A percentile compares a stretch with the other conserved stretches of the same genome.
Conservation (phyloP, 1,140 invertebrate genomes). For the Drosophila dunni region DNA sequence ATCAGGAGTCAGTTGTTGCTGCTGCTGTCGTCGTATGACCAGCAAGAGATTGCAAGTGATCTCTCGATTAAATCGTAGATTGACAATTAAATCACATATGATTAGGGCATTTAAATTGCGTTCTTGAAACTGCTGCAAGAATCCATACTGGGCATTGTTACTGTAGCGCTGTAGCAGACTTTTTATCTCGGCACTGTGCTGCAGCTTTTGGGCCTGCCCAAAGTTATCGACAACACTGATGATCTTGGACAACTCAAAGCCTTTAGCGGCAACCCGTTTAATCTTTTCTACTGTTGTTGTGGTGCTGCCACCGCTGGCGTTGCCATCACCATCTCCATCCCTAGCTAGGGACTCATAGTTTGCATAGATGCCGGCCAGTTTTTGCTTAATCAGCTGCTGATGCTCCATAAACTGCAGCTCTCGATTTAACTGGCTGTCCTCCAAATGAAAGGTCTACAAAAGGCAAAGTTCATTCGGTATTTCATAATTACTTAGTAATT, state of each 20-base stretch:
- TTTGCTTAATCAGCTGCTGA: conserved; percentile 82
- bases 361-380: conserved; percentile 64
- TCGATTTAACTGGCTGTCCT: conserved; percentile 80
- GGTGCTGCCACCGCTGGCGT: conserved; percentile 41
- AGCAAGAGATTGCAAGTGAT: conserved; percentile 72
- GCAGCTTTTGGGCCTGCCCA: conserved; percentile 73
- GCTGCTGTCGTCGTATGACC: conserved; percentile 61
- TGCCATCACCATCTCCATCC: conserved; percentile 45
- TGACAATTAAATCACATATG: conserved; percentile 74
- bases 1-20: neutral
- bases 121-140: conserved; percentile 70
- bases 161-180: conserved; percentile 55
- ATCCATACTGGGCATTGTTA: conserved; percentile 62
- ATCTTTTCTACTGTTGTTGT: conserved; percentile 77
- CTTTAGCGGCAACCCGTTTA: conserved; percentile 68
- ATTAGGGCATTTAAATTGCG: conserved; percentile 72
- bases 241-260: conserved; percentile 72
- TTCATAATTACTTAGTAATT: too few species aligned
- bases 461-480: neutral
- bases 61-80: conserved; percentile 74
- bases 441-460: conserved; percentile 84
- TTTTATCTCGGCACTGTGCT: conserved; percentile 58
- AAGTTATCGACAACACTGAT: conserved; percentile 83
- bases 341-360: conserved; percentile 60
- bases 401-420: conserved; percentile 85